Percentiles rank a stretch among this genome's conserved stretches.
Evolutionary conservation across 92 coral and sea anemone species (phyloP).

Genomic region (Pocillopora grandis): DNA sequence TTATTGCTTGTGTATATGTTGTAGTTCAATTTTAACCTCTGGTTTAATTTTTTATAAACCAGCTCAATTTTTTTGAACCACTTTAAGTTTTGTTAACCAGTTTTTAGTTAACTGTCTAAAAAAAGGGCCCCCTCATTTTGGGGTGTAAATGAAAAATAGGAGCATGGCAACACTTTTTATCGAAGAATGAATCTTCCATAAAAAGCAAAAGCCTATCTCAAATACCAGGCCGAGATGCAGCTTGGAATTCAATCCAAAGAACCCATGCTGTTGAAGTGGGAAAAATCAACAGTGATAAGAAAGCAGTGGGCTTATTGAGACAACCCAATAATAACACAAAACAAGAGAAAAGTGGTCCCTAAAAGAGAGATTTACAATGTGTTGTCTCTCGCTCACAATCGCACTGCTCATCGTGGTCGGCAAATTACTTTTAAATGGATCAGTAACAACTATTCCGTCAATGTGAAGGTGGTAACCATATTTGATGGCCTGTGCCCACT

Average conservation of each 20-base stretch:
- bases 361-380: constrained; percentile 41
- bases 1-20: too few species aligned
- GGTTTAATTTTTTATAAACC: too few species aligned
- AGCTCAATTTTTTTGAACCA: too few species aligned
- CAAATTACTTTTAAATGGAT: constrained; percentile 58
- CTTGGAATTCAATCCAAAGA: constrained; percentile 21
- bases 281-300: constrained; percentile 13
- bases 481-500: constrained; percentile 42
- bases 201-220: background rate
- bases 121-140: too few species aligned
- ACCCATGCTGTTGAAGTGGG: constrained; percentile 17
- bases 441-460: constrained; percentile 44
- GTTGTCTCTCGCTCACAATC: constrained; percentile 42
- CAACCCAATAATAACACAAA: constrained; percentile 13
- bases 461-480: constrained; percentile 27
- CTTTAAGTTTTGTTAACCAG: too few species aligned
- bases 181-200: too few species aligned
- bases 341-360: constrained; percentile 39
- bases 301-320: constrained; percentile 31
- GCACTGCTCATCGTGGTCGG: constrained; percentile 42
- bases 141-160: too few species aligned
- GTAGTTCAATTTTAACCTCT: too few species aligned
- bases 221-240: constrained; percentile 15
- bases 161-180: too few species aligned
- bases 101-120: too few species aligned